These are phyloP conservation scores for Mirza zaza DNA, from an alignment of 2,113 vertebrate genomes.

Conservation along the genomic window DNA sequence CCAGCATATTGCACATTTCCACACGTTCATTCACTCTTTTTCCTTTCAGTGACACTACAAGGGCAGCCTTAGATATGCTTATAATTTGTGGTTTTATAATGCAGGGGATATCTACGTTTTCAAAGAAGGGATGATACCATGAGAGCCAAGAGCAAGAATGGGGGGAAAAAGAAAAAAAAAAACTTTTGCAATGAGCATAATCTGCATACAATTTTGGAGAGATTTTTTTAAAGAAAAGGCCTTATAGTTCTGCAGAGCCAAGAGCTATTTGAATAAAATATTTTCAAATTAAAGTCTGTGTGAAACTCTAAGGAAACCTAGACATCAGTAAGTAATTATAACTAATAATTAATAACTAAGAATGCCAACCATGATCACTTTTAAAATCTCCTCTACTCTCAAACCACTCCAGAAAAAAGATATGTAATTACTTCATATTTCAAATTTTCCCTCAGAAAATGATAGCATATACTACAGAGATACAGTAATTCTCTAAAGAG, in stretches of 20 bases:
- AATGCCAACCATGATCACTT: slow-evolving; percentile 40
- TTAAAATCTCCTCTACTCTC: slow-evolving; percentile 43
- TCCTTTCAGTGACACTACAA: slow-evolving; percentile 87
- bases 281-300: slow-evolving; percentile 54
- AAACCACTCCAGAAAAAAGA: slow-evolving; percentile 39
- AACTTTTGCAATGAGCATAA: slow-evolving; percentile 70
- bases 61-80: slow-evolving; percentile 87
- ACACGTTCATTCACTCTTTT: slow-evolving; percentile 81
- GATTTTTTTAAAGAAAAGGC: slow-evolving; percentile 39
- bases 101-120: slow-evolving; percentile 82
- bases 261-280: slow-evolving; percentile 57
- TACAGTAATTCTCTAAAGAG: not conserved
- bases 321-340: slow-evolving; percentile 8
- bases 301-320: slow-evolving; percentile 58
- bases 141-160: slow-evolving; percentile 63
- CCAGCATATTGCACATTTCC: slow-evolving; percentile 90
- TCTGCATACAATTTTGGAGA: slow-evolving; percentile 65
- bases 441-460: slow-evolving; percentile 50
- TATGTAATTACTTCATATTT: slow-evolving; percentile 51
- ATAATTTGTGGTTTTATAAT: slow-evolving; percentile 86
- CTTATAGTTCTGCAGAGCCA: slow-evolving; percentile 69
- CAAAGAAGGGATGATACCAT: slow-evolving; percentile 80
- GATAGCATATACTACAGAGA: not conserved
- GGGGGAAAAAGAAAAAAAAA: not conserved
- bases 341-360: slow-evolving; percentile 42